phyloP scores from a whole-genome alignment of 2,113 vertebrate species.

The Cygnus atratus region DNA sequence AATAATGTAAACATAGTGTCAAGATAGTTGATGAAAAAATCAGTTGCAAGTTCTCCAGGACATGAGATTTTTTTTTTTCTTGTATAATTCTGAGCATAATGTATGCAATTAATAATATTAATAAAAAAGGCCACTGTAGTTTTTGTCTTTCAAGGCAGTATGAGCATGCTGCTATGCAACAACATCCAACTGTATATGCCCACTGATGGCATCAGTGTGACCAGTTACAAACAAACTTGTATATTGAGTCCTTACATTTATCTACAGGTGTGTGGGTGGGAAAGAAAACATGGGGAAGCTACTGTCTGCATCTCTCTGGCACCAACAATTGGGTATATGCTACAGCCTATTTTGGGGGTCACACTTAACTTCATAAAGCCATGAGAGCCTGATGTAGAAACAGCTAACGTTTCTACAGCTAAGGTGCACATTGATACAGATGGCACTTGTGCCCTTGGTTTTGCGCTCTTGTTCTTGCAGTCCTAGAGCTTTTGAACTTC shows the following conservation, averaged over 20 bases:
- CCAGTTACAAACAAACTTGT: neutral
- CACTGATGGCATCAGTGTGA: neutral
- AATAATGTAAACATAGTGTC: neutral
- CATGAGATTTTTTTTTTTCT: neutral
- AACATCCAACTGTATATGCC: neutral
- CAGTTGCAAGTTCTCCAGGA: neutral
- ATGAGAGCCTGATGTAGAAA: neutral
- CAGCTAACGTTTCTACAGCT: neutral
- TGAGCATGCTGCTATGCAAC: neutral
- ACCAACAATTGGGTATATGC: neutral
- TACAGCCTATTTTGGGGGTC: neutral
- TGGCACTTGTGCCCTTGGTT: neutral
- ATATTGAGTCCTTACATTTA: neutral
- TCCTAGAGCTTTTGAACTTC: neutral
- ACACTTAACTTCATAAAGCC: neutral
- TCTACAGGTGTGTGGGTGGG: neutral
- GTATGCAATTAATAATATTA: neutral
- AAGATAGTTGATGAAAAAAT: neutral
- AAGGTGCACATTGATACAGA: neutral
- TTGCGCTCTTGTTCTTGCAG: neutral
- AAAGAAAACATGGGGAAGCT: neutral
- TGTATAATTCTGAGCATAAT: neutral
- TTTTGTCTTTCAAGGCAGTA: neutral
- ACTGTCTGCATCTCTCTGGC: neutral
- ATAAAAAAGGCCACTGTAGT: neutral